Base-by-base conservation (phyloP, 1,140 invertebrate genomes). In the Drosophila varians region DNA sequence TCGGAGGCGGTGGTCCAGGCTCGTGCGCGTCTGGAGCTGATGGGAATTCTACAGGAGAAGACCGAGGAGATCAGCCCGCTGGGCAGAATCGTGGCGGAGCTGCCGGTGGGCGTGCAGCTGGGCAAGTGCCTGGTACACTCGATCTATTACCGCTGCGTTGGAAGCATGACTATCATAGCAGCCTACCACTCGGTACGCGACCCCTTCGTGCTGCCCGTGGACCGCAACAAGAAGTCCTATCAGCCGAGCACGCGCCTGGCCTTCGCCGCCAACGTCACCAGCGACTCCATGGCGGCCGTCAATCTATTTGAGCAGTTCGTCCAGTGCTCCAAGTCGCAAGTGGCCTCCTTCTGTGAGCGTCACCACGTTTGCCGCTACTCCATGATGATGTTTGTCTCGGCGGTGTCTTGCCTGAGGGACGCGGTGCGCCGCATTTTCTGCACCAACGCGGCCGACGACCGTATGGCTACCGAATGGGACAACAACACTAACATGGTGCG, bases 121-220 rank as follows among this genome's bases (percentile, higher is more conserved):
- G 97, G 96, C 11, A 98, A 98, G 92, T 97, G 98, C 94, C 90
- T 99, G 26, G 91, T 99, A 0, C 98, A 97, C 90, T 94, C 96
- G 1, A 94, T 97, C 9, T 95, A 98, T 9, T 93, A 99, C 12
- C 97, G 97, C 88, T 99, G 98, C 90, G 91, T 99, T 2, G 97
- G 99, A 92, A 98, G 98, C 12, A 93, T 99, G 36, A 91, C 99
- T n/a, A 99, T 98, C 0, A 96, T 99, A 21, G 97, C 97, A 4
- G 96, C 97, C 87, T 94, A 94, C 57, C 92, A 99, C 43, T 95
- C 97, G 1, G 95, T 98, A 75, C 96, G 96, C 92, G 96, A 97
- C 91, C 95, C 96, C 1, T 98, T 98, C 91, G 89, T 96, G 31
- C 91, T 98, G 25, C 96, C 96, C 23, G 52, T 31, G 3, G 76